Evolutionary conservation across 2,113 vertebrate species (phyloP), one percentile per base, ranked within the genome.

Genomic region (Crocuta crocuta): DNA sequence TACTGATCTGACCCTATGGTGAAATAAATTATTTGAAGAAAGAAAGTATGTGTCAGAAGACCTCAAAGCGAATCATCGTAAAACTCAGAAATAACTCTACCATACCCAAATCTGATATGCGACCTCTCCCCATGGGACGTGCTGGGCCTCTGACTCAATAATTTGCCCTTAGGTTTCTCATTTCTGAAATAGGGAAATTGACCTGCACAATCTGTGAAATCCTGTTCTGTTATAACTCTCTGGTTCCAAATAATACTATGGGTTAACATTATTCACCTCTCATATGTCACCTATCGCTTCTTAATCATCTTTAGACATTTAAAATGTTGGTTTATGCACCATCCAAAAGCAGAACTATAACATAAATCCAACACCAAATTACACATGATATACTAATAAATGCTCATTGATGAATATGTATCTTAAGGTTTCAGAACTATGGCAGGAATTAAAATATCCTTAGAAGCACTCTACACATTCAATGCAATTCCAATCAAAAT

Each of bases 11-110:
- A 39, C 35, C 70, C 23, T 8, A 19, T 53, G 15, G 23, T 35
- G 50, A 88, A 95, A 88, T 78, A 71, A 35, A 43, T 83, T 92
- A 92, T 70, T 76, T 83, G 33, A 74, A 92, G 19, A 80, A 58
- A 81, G 10, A 80, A 35, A 26, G 19, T 35, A 8, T 86, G 31
- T 33, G 7, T 43, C 28, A 80, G 45, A n/a, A 87, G 33, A 95
- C 70, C 9, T 61, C 28, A 61, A 79, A 43, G 0, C 21, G 9
- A 19, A 53, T 63, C 39, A 74, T 65, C 61, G 68, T 71, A 39
- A 88, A 91, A 78, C 24, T 66, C 21, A 48, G 31, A 45, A 24
- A 74, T 9, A 58, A 39, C 13, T 19, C 28, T 8, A 26, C 48
- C 17, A 39, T 0, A 66, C 13, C 31, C 48, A 91, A 81, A 58